Conservation (phyloP, 2,113 vertebrate species). For the Callospermophilus lateralis region DNA sequence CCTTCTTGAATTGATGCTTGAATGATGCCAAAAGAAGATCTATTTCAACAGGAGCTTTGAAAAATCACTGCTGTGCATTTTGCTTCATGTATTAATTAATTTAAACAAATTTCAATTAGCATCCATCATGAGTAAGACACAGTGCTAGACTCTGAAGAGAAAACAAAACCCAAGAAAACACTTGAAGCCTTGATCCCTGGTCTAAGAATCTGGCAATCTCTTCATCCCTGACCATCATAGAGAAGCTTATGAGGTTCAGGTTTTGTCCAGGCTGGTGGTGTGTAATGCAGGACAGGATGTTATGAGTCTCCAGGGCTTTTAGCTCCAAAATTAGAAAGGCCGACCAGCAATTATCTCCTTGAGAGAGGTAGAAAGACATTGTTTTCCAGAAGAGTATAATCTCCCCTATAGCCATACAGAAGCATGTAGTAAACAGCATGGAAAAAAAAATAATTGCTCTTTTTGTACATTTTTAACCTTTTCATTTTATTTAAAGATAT, state of each 20-base stretch:
- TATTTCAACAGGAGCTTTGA: constrained; percentile 36
- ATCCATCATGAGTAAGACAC: background rate
- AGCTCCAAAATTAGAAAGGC: background rate
- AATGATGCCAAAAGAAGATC: constrained; percentile 46
- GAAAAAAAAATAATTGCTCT: background rate
- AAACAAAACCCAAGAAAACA: background rate
- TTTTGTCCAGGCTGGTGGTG: background rate
- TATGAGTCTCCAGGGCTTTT: background rate
- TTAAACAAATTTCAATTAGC: constrained; percentile 9
- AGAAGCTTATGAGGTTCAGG: background rate
- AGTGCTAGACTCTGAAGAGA: background rate
- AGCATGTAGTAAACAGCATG: background rate
- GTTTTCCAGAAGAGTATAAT: background rate
- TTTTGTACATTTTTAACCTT: background rate
- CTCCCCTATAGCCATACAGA: rapidly evolving
- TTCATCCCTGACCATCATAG: background rate
- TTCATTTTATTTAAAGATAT: constrained; percentile 34
- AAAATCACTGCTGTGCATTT: constrained; percentile 36
- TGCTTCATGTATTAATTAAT: constrained; percentile 12
- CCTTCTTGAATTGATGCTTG: constrained; percentile 58
- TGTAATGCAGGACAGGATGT: background rate
- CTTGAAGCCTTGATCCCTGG: background rate
- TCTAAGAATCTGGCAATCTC: background rate
- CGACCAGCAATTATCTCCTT: background rate
- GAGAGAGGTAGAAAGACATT: background rate